Evolutionary conservation across 2,113 vertebrate species (phyloP), one percentile per base, ranked within the genome.

Genomic region (Zapornia atra): DNA sequence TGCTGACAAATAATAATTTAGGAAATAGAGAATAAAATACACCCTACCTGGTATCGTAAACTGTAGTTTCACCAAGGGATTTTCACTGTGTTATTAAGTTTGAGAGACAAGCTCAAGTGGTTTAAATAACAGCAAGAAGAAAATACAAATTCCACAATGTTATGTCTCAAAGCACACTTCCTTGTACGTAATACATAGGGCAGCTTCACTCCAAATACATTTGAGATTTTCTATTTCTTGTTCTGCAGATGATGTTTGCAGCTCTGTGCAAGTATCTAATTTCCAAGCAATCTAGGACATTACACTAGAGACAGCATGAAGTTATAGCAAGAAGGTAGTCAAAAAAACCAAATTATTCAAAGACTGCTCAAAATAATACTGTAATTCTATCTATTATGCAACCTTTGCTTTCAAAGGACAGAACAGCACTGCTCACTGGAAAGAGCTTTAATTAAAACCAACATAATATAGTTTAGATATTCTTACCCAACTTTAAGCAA

Each of bases 21-120:
- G 77, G 69, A 95, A 88, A 95, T 61, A 78, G 92, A 86, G 61
- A 94, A 94, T 65, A 93, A 96, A 97, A 92, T 79, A 71, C 36
- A 88, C 14, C 51, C 31, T 86, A 71, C 69, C 51, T 84, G 69
- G 85, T 82, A 77, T 79, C 71, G 63, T 90, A 95, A 95, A 86
- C 76, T 90, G 57, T 38, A 93, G 40, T 56, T 90, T 95, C 82
- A 73, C 44, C 21, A 48, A 46, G 75, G 75, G 69, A 81, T 87
- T 94, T 92, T 84, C 86, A 57, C 4, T 1, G 26, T 66, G 70
- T 79, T 94, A 96, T 96, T 95, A 94, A 78, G 85, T 91, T 87
- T 94, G 95, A 97, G 75, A 96, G 94, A 90, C 91, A 97, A 91
- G 76, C 71, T 91, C 82, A 95, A 96, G 89, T 91, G 89, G 92